Base-by-base conservation (phyloP, 23 tunicate species). In the Trididemnum clinides region DNA sequence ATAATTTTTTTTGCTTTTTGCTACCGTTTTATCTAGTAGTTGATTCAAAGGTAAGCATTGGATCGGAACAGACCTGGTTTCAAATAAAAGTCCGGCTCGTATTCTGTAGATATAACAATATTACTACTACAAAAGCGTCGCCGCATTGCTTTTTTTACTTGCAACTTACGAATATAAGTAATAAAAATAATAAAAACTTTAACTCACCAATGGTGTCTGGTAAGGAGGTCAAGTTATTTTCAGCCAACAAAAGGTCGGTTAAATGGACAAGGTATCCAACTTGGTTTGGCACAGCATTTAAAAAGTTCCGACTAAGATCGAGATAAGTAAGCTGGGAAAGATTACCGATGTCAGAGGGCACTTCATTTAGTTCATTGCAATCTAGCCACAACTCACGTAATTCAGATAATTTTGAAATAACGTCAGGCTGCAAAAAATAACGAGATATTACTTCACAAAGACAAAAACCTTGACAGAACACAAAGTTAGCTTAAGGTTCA, bases 321-420 rank as follows among this genome's bases (percentile, higher is more conserved):
- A 94, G 72, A 70, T 94, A 94, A 0, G 71, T 80, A 29, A 94
- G 98, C 18, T 89, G 64, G 18, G 79, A 79, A 18, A 93, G 57
- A 6, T 80, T 54, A n/a, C 92, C 92, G 29, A 94, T 75, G 1
- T 82, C 89, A 18, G 59, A 28, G 12, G 98, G 84, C 18, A 94
- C 85, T 50, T 64, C 71, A 81, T 65, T 75, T 34, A 94, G 82
- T 85, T 94, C 98, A 57, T 94, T 94, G 50, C 90, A 75, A 39
- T 94, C 98, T 81, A 94, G 58, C 98, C 98, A 94, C 79, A 94
- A 39, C 44, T 94, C 98, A 18, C 59, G 74, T 54, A 94, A 82
- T 26, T 72, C 76, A 15, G 78, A 66, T 7, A 94, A 77, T 31
- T 86, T 80, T 36, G 91, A 85, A 27, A 94, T 82, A 2, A 94